Evolutionary conservation across 1,140 invertebrate genomes (phyloP).

Genomic region (Bombus haemorrhoidalis): DNA sequence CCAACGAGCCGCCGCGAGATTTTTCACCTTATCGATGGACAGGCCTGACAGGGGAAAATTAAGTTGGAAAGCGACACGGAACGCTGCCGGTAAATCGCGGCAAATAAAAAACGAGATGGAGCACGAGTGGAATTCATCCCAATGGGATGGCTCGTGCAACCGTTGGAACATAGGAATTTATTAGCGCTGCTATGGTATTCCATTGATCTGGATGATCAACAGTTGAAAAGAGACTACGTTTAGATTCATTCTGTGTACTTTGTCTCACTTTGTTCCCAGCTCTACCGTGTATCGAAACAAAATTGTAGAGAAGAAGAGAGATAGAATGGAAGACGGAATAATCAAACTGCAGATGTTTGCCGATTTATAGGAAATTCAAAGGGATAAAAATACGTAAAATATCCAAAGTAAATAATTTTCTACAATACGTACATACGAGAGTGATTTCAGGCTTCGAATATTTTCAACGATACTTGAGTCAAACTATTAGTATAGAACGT

Average conservation of each 20-base stretch:
- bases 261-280: too few relatives aligned
- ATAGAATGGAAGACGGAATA: too few relatives aligned
- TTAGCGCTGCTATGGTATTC: not conserved
- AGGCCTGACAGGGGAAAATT: conserved; percentile 48
- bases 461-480: too few relatives aligned
- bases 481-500: too few relatives aligned
- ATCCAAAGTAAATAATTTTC: too few relatives aligned
- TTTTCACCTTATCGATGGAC: conserved; percentile 43
- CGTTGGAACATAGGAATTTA: conserved; percentile 23
- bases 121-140: not conserved
- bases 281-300: not conserved
- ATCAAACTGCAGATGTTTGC: too few relatives aligned
- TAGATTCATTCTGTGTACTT: not conserved
- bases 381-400: too few relatives aligned
- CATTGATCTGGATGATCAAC: not conserved
- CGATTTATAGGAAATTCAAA: too few relatives aligned
- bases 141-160: not conserved
- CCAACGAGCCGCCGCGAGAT: conserved; percentile 10
- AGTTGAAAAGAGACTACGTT: not conserved
- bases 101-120: conserved; percentile 24
- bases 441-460: too few relatives aligned
- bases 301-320: not conserved
- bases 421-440: too few relatives aligned
- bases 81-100: conserved; percentile 4
- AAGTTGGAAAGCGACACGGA: conserved; percentile 33